Percentiles rank a stretch among this genome's conserved stretches.
Conservation (phyloP, 2,797 vertebrate species). For the Nannoperca obscura region DNA sequence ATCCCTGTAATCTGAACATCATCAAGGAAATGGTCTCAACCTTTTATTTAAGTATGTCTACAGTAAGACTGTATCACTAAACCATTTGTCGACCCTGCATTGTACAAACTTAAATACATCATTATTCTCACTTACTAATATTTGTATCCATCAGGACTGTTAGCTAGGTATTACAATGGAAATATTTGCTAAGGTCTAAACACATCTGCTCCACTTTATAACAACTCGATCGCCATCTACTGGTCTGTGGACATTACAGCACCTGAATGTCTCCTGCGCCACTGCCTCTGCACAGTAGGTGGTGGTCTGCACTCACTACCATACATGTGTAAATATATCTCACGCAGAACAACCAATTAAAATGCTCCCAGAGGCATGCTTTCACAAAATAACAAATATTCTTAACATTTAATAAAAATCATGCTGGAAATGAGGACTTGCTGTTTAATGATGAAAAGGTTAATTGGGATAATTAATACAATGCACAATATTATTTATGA, state of each 20-base stretch:
- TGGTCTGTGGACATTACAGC: constrained; percentile 40
- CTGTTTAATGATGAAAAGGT: background rate
- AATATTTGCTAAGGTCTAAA: background rate
- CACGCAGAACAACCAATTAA: background rate
- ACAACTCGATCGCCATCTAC: constrained; percentile 57
- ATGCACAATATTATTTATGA: background rate
- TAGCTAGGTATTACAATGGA: background rate
- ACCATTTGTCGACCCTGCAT: background rate
- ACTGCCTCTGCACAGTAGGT: background rate
- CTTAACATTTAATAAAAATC: background rate
- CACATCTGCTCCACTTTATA: background rate
- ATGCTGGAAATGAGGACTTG: background rate
- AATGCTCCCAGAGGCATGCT: background rate
- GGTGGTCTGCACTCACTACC: background rate
- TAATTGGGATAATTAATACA: background rate
- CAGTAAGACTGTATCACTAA: background rate
- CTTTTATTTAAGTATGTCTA: constrained; percentile 12
- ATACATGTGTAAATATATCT: background rate
- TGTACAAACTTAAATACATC: constrained; percentile 5
- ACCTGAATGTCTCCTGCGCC: constrained; percentile 15
- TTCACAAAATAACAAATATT: background rate
- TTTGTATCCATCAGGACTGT: background rate
- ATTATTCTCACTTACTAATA: background rate
- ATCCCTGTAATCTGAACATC: background rate
- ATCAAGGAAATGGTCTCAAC: background rate